These are phyloP conservation scores for Onychostruthus taczanowskii DNA, from an alignment of 2,113 vertebrate genomes.

Conservation along the genomic window DNA sequence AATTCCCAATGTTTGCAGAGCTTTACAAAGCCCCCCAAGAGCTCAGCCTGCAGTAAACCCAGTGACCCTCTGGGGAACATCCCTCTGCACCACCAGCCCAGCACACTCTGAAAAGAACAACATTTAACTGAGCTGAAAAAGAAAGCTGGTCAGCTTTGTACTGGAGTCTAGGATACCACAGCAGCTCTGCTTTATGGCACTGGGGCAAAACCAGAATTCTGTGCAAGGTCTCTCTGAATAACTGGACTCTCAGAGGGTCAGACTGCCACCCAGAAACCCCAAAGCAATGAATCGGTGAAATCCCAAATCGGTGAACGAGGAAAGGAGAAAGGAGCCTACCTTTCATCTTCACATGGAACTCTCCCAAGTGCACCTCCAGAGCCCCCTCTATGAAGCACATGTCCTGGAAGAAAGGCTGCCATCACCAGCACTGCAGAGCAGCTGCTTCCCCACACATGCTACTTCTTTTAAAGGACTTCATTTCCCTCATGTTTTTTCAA, in stretches of 20 bases:
- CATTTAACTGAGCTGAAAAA: background rate
- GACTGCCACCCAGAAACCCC: background rate
- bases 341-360: conserved; percentile 96
- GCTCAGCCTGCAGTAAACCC: background rate
- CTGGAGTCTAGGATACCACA: background rate
- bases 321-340: conserved; percentile 64
- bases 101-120: background rate
- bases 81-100: background rate
- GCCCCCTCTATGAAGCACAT: conserved; percentile 92
- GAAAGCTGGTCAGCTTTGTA: background rate
- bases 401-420: conserved; percentile 75
- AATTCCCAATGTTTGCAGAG: background rate
- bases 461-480: background rate
- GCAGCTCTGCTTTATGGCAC: background rate
- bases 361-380: conserved; percentile 88
- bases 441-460: background rate
- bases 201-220: background rate
- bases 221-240: background rate
- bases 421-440: background rate
- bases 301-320: background rate
- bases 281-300: background rate
- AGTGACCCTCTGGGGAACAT: background rate
- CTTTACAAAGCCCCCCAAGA: background rate
- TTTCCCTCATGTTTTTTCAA: too few species aligned
- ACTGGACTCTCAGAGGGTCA: background rate